Conservation (phyloP, 2,113 vertebrate genomes). For the Dendrocopos noguchii region DNA sequence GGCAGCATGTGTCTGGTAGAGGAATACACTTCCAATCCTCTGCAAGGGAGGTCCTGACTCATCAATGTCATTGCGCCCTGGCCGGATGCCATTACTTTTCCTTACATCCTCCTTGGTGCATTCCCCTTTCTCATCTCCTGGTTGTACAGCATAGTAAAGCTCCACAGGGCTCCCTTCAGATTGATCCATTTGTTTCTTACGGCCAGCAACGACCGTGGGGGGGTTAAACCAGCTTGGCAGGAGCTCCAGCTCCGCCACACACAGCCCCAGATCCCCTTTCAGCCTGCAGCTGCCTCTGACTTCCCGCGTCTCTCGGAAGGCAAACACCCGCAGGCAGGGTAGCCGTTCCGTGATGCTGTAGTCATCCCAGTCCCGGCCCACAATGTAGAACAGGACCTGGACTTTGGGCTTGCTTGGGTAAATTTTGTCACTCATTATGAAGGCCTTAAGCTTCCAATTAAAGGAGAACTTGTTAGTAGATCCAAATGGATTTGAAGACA, state of each 20-base stretch:
- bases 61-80: conserved; percentile 71
- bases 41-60: conserved; percentile 85
- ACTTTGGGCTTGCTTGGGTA: conserved; percentile 83
- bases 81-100: conserved; percentile 50
- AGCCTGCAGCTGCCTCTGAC: conserved; percentile 84
- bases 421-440: conserved; percentile 81
- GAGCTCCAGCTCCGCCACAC: conserved; percentile 85
- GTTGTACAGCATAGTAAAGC: conserved; percentile 86
- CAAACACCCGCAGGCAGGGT: conserved; percentile 87
- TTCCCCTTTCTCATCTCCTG: conserved; percentile 62
- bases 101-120: conserved; percentile 71
- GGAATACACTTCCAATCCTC: conserved; percentile 90
- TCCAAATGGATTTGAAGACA: conserved; percentile 77
- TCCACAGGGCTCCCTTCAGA: conserved; percentile 85
- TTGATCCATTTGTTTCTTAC: conserved; percentile 74
- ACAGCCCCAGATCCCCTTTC: conserved; percentile 82
- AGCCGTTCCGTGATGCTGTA: conserved; percentile 71
- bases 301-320: conserved; percentile 89
- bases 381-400: conserved; percentile 87
- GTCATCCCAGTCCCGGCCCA: conserved; percentile 86
- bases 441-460: conserved; percentile 87
- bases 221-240: conserved; percentile 82
- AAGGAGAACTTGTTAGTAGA: conserved; percentile 76
- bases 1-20: conserved; percentile 80
- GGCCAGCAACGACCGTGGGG: conserved; percentile 77